Evolutionary conservation across 2,888 invertebrate genomes (phyloP).

Genomic region (Tolmerus cingulatus): DNA sequence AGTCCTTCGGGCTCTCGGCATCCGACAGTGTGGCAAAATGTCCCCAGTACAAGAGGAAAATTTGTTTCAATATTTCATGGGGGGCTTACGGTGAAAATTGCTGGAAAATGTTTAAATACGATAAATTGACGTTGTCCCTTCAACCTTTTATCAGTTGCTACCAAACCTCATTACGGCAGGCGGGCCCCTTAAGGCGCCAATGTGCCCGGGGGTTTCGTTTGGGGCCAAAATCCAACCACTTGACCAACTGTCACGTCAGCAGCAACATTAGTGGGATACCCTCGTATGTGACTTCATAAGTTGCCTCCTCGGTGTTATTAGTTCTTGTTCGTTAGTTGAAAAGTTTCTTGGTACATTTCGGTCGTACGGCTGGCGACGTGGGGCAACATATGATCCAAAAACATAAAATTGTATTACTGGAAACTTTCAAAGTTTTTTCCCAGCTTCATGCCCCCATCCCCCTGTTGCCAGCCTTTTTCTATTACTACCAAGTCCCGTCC

Average conservation of each 20-base stretch:
- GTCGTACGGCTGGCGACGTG: constrained; percentile 30
- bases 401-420: constrained; percentile 49
- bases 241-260: constrained; percentile 48
- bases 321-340: constrained; percentile 48
- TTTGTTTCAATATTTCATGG: neutral
- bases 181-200: neutral
- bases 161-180: neutral
- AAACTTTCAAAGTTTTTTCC: constrained; percentile 42
- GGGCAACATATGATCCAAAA: constrained; percentile 48
- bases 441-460: neutral
- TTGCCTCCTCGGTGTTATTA: constrained; percentile 44
- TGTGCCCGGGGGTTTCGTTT: neutral
- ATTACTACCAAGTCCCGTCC: neutral
- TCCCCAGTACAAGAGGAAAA: neutral
- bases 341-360: constrained; percentile 45
- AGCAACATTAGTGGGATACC: constrained; percentile 46
- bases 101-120: constrained; percentile 24
- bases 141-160: constrained; percentile 14
- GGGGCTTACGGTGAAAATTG: neutral
- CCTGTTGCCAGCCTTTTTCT: neutral
- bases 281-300: constrained; percentile 49
- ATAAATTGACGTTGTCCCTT: constrained; percentile 19
- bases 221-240: constrained; percentile 41
- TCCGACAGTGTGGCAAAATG: neutral
- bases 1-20: neutral